A percentile compares a stretch with the other conserved stretches of the same genome.
Conservation (phyloP, 2,113 vertebrate species). For the Acinonyx jubatus region DNA sequence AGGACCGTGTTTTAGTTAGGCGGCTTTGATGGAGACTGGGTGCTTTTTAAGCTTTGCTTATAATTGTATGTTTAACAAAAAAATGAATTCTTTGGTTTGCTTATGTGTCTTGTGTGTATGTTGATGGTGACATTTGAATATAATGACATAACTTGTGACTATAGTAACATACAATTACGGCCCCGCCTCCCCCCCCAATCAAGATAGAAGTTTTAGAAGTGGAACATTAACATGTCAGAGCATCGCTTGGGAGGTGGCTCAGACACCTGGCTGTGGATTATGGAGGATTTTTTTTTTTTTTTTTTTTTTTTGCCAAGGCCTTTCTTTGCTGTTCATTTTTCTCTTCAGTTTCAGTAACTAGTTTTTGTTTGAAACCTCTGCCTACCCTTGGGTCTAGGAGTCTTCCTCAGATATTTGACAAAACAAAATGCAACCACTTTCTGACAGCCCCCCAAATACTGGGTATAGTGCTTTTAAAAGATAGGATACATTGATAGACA, state of each 20-base stretch:
- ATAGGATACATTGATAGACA: background rate
- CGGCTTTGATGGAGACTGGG: accelerated
- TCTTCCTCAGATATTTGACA: background rate
- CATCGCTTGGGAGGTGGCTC: background rate
- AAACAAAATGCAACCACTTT: background rate
- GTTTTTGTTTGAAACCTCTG: background rate
- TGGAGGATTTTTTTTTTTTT: background rate
- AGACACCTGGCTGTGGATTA: background rate
- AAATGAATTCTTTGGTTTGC: background rate
- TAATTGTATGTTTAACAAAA: background rate
- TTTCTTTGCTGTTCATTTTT: conserved; percentile 34
- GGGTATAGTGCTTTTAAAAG: background rate
- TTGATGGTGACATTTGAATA: background rate
- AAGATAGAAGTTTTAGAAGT: background rate
- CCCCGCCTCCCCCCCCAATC: background rate
- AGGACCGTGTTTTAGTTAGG: background rate
- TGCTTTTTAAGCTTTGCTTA: background rate
- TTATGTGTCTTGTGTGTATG: background rate
- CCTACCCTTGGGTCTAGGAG: background rate
- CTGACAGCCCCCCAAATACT: background rate
- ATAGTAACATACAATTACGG: background rate
- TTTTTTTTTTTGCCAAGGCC: background rate
- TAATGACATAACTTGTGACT: background rate
- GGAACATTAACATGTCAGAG: background rate
- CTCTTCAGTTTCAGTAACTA: background rate